Percentiles rank a stretch among this genome's conserved stretches.
Conservation (phyloP, 2,797 vertebrate species). For the Gila robusta region DNA sequence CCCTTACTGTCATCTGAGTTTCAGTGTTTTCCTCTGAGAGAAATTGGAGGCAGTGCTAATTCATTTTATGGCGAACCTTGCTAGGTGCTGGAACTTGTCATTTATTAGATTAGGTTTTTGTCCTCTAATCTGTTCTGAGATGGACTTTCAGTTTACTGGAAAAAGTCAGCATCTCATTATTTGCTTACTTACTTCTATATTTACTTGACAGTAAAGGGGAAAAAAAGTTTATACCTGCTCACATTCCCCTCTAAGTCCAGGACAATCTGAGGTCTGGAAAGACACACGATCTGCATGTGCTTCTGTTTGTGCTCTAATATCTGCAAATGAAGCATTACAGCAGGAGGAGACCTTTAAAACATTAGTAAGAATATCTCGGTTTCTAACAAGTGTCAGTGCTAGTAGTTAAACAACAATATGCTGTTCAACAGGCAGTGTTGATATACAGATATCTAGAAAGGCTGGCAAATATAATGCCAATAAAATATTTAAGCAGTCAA, state of each 20-base stretch:
- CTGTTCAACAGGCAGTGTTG: not conserved
- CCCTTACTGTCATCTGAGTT: slow-evolving; percentile 7
- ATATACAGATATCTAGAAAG: not conserved
- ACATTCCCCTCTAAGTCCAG: slow-evolving; percentile 45
- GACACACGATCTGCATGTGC: slow-evolving; percentile 48
- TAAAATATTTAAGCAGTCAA: not conserved
- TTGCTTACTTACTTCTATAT: not conserved
- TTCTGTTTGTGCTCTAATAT: slow-evolving; percentile 41
- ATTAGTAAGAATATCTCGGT: not conserved
- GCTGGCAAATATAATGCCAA: not conserved
- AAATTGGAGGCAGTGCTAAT: slow-evolving; percentile 45
- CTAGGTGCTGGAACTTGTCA: slow-evolving; percentile 15
- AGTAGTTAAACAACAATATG: not conserved
- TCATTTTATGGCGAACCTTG: slow-evolving; percentile 20
- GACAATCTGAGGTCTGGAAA: slow-evolving; percentile 42
- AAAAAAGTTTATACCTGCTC: slow-evolving; percentile 12
- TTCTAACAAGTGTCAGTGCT: not conserved
- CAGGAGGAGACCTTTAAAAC: slow-evolving; percentile 20
- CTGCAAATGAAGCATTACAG: slow-evolving; percentile 50
- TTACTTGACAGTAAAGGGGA: not conserved
- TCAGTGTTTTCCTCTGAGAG: slow-evolving; percentile 26
- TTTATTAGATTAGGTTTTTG: not conserved
- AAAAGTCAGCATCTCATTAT: not conserved
- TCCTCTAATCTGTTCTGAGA: not conserved
- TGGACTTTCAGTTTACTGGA: not conserved